Evolutionary conservation across 2,888 invertebrate species (phyloP), one percentile per base, ranked within the genome.

Genomic region (Tortricodes alternella): DNA sequence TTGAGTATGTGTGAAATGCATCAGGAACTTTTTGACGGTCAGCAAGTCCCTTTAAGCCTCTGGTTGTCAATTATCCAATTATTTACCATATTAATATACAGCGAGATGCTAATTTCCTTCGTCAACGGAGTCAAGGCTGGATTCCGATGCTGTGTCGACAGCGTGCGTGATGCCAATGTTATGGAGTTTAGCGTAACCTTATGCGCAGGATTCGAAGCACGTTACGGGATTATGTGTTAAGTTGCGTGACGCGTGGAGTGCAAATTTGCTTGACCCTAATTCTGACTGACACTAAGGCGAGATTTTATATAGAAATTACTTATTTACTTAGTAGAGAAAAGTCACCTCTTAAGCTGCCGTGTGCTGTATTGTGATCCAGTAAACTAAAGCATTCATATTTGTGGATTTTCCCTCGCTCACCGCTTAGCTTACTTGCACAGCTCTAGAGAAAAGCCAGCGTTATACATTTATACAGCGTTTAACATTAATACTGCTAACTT

Each of bases 181-280:
- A 9, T 16, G 37, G 18, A 1, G 18, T 15, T 34, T 18, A 18
- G 9, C 9, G 3, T 9, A 18, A 37, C 9, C 8, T 16, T 8
- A n/a, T 7, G 11, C 13, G 11, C 29, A n/a, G 29, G 29, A 53
- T 53, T 46, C 53, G 3, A 46, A 11, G 39, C 53, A 53, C 53
- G 53, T 39, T 38, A 15, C n/a, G 16, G 53, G 39, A 53, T 53
- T 46, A n/a, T n/a, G 46, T 46, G 46, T 34, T 39, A 39, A 46
- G 37, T n/a, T 11, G 23, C 23, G 21, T 8, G 39, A 23, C 18
- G 8, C 11, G 11, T 16, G n/a, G 51, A 6, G 46, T 53, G 46
- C 23, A 41, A 53, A 53, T 53, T 46, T 18, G 18, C 39, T 27
- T 41, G 46, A 19, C 34, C 53, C 34, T 18, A 35, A 46, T 53